A percentile compares a stretch with the other conserved stretches of the same genome.
phyloP scores from a whole-genome alignment of 2,113 vertebrate species.

The Mola mola region DNA sequence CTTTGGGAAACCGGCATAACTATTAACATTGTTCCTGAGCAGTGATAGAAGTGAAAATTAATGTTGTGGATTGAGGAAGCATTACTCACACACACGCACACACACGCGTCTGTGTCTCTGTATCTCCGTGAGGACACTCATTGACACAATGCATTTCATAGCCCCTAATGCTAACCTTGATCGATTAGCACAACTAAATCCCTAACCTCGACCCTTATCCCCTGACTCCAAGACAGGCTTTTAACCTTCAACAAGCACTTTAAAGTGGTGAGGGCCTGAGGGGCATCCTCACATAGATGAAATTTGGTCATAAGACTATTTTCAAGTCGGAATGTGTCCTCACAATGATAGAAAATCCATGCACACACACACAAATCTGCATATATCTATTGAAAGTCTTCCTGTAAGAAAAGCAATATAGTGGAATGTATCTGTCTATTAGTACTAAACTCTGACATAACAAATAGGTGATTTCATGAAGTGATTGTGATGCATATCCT shows the following conservation, averaged over 20 bases:
- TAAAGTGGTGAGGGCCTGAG: too few species aligned
- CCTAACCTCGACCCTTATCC: too few species aligned
- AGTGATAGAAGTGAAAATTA: conserved; percentile 33
- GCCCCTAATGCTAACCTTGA: too few species aligned
- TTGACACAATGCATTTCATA: too few species aligned
- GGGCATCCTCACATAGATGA: too few species aligned
- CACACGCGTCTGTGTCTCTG: too few species aligned
- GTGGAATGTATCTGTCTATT: conserved; percentile 34
- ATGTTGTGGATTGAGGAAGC: conserved; percentile 45
- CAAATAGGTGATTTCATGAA: conserved; percentile 23
- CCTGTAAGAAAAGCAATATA: conserved; percentile 64
- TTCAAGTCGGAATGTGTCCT: too few species aligned
- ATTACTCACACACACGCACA: conserved; percentile 3
- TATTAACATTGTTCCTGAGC: conserved; percentile 37
- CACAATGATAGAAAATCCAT: not conserved
- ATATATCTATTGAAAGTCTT: conserved; percentile 52
- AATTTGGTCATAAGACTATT: too few species aligned
- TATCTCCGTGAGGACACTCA: too few species aligned
- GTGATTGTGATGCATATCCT: conserved; percentile 39
- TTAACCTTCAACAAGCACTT: too few species aligned
- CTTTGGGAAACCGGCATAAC: conserved; percentile 15
- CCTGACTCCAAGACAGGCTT: too few species aligned
- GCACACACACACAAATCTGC: conserved; percentile 1
- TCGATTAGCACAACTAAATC: too few species aligned
- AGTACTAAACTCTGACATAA: conserved; percentile 4